Evolutionary conservation across 1,140 invertebrate species (phyloP).

Genomic region (Micrasema longulum): DNA sequence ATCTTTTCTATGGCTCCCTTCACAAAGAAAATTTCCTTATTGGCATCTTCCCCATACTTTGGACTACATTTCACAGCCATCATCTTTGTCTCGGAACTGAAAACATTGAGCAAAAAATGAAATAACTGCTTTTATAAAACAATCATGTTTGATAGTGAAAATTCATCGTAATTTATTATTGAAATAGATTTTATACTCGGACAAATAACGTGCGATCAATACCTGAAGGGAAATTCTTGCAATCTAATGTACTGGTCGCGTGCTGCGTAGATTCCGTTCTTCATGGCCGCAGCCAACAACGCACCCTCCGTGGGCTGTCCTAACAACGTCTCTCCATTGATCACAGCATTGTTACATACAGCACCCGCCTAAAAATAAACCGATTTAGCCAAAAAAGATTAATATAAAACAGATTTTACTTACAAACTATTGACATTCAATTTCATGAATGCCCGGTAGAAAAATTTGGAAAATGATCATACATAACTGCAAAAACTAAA

Average conservation of each 20-base stretch:
- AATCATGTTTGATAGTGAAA: no score
- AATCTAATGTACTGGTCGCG: conserved; percentile 86
- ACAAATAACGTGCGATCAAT: no score
- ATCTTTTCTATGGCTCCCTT: conserved; percentile 96
- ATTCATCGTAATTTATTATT: no score
- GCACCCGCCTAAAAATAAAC: conserved; percentile 76
- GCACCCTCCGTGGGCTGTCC: conserved; percentile 99
- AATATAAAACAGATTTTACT: no score
- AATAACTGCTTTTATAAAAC: no score
- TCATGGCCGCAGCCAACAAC: conserved; percentile 89
- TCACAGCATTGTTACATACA: conserved; percentile 96
- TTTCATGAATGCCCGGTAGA: no score
- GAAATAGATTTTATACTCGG: no score
- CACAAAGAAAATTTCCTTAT: conserved; percentile 88
- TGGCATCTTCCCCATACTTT: conserved; percentile 77
- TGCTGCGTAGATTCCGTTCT: conserved; percentile 89
- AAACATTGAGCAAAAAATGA: conserved; percentile 3
- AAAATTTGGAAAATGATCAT: no score
- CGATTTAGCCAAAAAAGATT: no score
- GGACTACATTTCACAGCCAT: conserved; percentile 96
- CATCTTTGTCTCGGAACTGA: conserved; percentile 95
- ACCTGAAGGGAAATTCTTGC: conserved; percentile 94
- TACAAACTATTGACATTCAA: no score
- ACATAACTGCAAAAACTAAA: no score
- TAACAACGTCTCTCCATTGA: conserved; percentile 85